Percentiles rank a stretch among this genome's conserved stretches.
Evolutionary conservation across 2,797 vertebrate genomes (phyloP).

Genomic region (Psittacula echo): DNA sequence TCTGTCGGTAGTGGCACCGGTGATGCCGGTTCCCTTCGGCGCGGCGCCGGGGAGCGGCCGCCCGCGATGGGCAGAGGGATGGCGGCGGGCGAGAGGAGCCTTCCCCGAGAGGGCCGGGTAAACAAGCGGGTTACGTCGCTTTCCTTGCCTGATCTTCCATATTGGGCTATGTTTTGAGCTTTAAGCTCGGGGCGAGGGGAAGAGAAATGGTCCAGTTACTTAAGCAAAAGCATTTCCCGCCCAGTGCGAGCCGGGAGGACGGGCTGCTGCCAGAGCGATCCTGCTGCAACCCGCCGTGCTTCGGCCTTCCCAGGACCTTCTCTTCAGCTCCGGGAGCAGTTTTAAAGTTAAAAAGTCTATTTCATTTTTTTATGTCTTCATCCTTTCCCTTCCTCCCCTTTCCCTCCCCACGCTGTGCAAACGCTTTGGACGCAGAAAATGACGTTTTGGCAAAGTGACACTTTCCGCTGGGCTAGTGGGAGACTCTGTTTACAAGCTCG

Average conservation of each 20-base stretch:
- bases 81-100: accelerated
- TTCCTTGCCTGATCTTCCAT: neutral
- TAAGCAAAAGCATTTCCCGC: neutral
- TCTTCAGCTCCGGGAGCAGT: neutral
- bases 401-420: neutral
- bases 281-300: neutral
- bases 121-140: neutral
- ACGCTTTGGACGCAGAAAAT: neutral
- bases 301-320: neutral
- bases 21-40: neutral
- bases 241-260: too few species aligned
- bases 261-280: neutral
- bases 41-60: neutral
- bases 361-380: neutral
- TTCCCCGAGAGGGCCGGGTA: neutral
- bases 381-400: neutral
- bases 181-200: neutral
- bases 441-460: constrained; percentile 34
- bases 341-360: neutral
- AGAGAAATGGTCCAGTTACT: neutral
- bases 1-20: neutral
- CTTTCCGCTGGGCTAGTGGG: constrained; percentile 38
- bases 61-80: neutral
- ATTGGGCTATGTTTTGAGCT: constrained; percentile 36
- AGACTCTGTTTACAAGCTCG: constrained; percentile 54